Evolutionary conservation across 2,797 vertebrate species (phyloP), one percentile per base, ranked within the genome.

Genomic region (Periparus ater): DNA sequence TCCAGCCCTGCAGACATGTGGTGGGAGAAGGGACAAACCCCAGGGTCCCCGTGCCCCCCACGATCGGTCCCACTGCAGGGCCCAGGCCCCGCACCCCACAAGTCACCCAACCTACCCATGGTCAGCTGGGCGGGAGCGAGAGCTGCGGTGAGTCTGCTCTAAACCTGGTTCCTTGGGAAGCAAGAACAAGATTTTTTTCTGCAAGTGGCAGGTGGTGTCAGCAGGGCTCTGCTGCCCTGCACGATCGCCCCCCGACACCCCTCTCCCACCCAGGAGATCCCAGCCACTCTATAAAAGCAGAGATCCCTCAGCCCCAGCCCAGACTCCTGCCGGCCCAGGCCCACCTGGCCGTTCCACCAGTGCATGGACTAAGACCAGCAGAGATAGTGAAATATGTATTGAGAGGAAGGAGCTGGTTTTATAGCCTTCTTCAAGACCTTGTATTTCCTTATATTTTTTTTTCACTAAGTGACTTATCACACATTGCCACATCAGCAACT

Each of bases 141-240:
- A 22, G 17, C 12, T 32, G 27, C 1, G 8, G 1, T 1, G 30
- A 32, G 7, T 16, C 48, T 0, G 2, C 6, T 10, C 44, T 3
- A 8, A 45, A 6, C 7, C 51, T 5, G 38, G 38, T 38, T 38
- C 38, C 34, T 27, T 4, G 2, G 11, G 25, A 7, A 58, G 2
- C 5, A 8, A 55, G 29, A 63, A 17, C 17, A 32, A 57, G 3
- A 14, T 7, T 53, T 40, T 40, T 14, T 30, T 36, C 18, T 9
- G 1, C 4, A 2, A 13, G 11, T 0, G 1, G 9, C 1, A 2
- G 6, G 14, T 7, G 30, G 0, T 4, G 11, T 5, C 3, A 21
- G 47, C 38, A 0, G 1, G 13, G 21, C 13, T 61, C 20, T 23
- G 20, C 2, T 11, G 22, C 25, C 62, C 44, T 20, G 19, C n/a